Evolutionary conservation across 1,140 invertebrate species (phyloP), one percentile per base, ranked within the genome.

Genomic region (Drosophila pachea): DNA sequence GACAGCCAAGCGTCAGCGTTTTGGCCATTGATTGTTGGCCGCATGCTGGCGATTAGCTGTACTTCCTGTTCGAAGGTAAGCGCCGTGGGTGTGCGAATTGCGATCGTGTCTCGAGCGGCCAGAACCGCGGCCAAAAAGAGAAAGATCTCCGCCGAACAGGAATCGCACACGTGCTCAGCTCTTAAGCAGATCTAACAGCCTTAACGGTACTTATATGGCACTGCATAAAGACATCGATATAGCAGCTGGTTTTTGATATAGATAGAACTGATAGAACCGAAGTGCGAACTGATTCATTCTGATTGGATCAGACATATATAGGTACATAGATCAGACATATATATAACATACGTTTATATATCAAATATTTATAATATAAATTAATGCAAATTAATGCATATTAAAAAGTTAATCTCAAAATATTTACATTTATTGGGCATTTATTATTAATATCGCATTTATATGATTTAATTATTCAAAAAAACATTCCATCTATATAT

Each of bases 61-160:
- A 84, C 79, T 84, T 84, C 81, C 79, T 84, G 79, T 76, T 84
- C 66, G 66, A 49, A 54, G 72, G 48, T 78, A 83, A 83, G 75
- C 73, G 69, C 76, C 71, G 79, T 84, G 79, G 81, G 79, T 79
- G 79, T 84, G 66, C 63, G 53, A 56, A 47, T 54, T 68, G 63
- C 49, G 68, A 68, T 72, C 62, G 29, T 12, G 61, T 42, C 55
- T 70, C 45, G 66, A 62, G 49, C 65, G 32, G 43, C 45, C 32
- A 54, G 58, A 56, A 74, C 47, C 42, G 47, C 36, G 7, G 0
- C 63, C 45, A 49, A 58, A 38, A 66, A 64, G 68, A 74, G 71
- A 74, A 74, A 76, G 74, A 81, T 63, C 38, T 14, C 29, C 5
- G 61, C 45, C 40, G 77, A 74, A 63, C 56, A 67, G 67, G 45